A percentile compares a stretch with the other conserved stretches of the same genome.
Conservation (phyloP, 2,113 vertebrate species). For the Ivindomyrus marchei region DNA sequence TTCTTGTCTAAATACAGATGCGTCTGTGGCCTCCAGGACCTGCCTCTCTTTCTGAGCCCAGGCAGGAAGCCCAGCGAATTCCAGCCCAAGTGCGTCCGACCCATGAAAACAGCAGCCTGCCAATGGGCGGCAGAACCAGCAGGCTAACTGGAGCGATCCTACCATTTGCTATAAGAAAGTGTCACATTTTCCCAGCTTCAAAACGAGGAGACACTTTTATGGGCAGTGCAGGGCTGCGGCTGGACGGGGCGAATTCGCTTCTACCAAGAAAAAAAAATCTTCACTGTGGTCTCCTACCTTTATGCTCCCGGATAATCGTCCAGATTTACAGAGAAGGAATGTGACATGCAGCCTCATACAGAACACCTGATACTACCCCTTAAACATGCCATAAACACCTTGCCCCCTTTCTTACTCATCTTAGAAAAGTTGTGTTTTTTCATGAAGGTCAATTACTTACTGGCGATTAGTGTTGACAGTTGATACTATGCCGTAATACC, state of each 20-base stretch:
- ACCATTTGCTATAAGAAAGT: neutral
- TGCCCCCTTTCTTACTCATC: neutral
- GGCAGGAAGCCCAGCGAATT: neutral
- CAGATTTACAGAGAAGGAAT: neutral
- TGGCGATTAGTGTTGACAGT: neutral
- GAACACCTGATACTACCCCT: neutral
- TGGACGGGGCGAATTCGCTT: neutral
- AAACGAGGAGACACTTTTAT: neutral
- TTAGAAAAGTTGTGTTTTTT: neutral
- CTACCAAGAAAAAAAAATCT: neutral
- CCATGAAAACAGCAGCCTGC: neutral
- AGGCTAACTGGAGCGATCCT: neutral
- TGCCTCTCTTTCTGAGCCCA: neutral
- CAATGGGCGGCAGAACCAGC: neutral
- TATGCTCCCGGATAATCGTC: neutral
- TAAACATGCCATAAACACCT: neutral
- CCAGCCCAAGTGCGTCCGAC: neutral
- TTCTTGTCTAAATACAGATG: constrained; percentile 13
- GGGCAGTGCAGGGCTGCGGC: neutral
- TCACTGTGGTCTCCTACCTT: neutral
- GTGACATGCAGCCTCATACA: neutral
- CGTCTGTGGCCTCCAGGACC: neutral
- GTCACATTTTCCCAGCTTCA: neutral
- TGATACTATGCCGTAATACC: neutral
- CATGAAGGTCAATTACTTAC: neutral